Percentiles rank a stretch among this genome's conserved stretches.
These are phyloP conservation scores for Nixonia krombeini DNA, from an alignment of 1,140 invertebrate species.

Conservation along the genomic window DNA sequence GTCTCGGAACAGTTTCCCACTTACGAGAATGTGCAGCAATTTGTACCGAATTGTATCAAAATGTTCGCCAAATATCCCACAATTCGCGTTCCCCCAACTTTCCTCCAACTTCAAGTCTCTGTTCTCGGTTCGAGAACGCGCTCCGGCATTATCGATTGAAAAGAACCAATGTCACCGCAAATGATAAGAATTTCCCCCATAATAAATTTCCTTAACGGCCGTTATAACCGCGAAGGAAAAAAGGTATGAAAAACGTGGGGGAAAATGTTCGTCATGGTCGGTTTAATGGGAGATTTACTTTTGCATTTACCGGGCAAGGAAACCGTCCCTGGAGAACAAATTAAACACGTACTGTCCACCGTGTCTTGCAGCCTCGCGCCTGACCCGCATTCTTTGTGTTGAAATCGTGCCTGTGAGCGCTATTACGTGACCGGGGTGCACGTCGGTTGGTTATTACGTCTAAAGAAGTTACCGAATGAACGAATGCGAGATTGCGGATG, in stretches of 20 bases:
- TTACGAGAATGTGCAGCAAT: too few species aligned
- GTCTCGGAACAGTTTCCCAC: too few species aligned
- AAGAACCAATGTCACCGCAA: too few species aligned
- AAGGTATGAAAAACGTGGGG: constrained; percentile 1
- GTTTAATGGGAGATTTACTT: constrained; percentile 24
- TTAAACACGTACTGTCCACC: constrained; percentile 39
- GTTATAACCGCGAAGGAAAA: too few species aligned
- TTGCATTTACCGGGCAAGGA: constrained; percentile 22
- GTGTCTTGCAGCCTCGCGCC: constrained; percentile 22
- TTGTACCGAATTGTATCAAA: too few species aligned
- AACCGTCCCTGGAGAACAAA: constrained; percentile 26
- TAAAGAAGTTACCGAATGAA: constrained; percentile 44
- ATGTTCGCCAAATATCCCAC: too few species aligned
- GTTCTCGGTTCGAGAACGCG: too few species aligned
- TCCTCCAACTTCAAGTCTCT: too few species aligned
- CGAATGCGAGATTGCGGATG: constrained; percentile 37
- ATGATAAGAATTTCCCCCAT: too few species aligned
- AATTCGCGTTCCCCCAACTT: too few species aligned
- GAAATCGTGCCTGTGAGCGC: constrained; percentile 31
- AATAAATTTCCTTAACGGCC: too few species aligned
- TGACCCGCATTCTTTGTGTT: constrained; percentile 34
- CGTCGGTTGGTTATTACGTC: constrained; percentile 32
- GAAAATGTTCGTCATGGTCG: constrained; percentile 5
- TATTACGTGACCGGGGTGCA: constrained; percentile 40
- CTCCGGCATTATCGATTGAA: too few species aligned